phyloP scores from a whole-genome alignment of 1,140 invertebrate species.

The Apis dorsata region DNA sequence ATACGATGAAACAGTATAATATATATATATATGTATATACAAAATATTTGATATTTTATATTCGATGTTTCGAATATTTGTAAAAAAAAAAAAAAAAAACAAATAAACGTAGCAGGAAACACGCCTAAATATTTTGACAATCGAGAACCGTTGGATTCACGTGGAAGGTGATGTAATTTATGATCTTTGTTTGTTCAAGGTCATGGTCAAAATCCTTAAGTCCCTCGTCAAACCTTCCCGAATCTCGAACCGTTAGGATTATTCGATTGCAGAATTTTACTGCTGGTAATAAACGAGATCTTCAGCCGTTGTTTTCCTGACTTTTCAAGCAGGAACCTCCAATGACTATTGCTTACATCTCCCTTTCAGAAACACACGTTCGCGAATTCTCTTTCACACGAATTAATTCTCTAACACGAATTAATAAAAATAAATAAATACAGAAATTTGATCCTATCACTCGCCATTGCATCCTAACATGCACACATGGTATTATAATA shows the following conservation, averaged over 20 bases:
- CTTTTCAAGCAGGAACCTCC: conserved; percentile 29
- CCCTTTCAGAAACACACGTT: not conserved
- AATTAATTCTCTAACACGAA: no score
- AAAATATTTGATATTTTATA: no score
- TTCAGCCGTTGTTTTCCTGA: conserved; percentile 25
- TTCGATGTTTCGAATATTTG: no score
- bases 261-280: conserved; percentile 26
- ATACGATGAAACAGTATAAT: no score
- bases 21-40: no score
- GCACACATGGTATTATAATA: no score
- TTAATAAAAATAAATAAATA: no score
- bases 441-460: no score
- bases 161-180: not conserved
- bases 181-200: not conserved
- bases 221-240: no score
- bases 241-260: not conserved
- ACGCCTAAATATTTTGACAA: conserved; percentile 43
- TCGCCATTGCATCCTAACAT: no score
- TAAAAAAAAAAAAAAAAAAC: not conserved
- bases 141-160: not conserved
- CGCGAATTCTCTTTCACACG: not conserved
- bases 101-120: no score
- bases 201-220: not conserved
- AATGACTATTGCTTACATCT: not conserved
- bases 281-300: conserved; percentile 36